phyloP scores from a whole-genome alignment of 2,888 invertebrate genomes.

The Salticus scenicus region DNA sequence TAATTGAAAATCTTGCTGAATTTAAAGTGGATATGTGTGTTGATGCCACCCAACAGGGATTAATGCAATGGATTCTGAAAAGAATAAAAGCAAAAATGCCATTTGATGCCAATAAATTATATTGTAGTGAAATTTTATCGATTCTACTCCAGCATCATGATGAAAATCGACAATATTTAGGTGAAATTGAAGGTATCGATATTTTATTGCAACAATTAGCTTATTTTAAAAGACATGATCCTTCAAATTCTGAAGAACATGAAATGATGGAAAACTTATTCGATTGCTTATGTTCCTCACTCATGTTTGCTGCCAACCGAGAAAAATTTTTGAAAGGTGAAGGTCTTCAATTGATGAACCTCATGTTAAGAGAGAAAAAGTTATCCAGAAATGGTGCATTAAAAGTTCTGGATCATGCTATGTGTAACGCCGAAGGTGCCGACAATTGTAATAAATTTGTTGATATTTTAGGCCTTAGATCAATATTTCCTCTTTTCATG shows the following conservation, averaged over 20 bases:
- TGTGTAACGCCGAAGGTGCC: conserved; percentile 92
- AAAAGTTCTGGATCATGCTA: conserved; percentile 97
- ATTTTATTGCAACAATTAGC: conserved; percentile 95
- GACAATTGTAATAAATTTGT: conserved; percentile 97
- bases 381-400: conserved; percentile 95
- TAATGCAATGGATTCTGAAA: conserved; percentile 93
- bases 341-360: conserved; percentile 98
- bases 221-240: conserved; percentile 95
- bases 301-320: conserved; percentile 91
- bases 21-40: conserved; percentile 87
- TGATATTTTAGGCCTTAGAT: conserved; percentile 95
- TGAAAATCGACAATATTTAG: conserved; percentile 80
- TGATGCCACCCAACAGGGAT: conserved; percentile 92
- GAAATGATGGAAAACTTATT: conserved; percentile 99
- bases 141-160: conserved; percentile 94
- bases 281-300: conserved; percentile 93
- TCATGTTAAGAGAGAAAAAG: conserved; percentile 98
- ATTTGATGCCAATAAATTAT: conserved; percentile 95
- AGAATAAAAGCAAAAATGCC: conserved; percentile 88
- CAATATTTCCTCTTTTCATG: conserved; percentile 99
- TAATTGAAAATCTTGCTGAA: conserved; percentile 96
- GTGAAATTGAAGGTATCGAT: conserved; percentile 97
- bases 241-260: conserved; percentile 91
- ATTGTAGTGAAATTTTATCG: conserved; percentile 95
- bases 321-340: conserved; percentile 96